Conservation (phyloP, 2,888 invertebrate species). For the Drosophila robusta region DNA sequence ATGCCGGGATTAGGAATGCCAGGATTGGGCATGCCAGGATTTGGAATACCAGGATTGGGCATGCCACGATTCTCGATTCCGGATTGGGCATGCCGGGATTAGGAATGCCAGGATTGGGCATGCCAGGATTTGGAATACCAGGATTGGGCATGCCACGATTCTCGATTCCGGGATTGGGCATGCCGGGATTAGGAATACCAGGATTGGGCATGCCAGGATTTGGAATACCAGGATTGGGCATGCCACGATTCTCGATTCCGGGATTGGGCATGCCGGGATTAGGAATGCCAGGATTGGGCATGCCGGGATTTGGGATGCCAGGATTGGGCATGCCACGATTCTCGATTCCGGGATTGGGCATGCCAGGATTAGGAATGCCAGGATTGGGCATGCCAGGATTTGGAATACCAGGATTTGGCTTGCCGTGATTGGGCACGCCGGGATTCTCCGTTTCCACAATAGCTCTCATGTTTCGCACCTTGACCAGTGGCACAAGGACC, state of each 20-base stretch:
- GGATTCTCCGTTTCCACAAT: conserved; percentile 18
- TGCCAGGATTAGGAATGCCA: conserved; percentile 22
- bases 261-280: not conserved
- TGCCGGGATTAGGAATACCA: conserved; percentile 23
- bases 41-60: conserved; percentile 21
- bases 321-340: conserved; percentile 37
- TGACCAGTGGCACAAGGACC: conserved; percentile 47
- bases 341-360: not conserved
- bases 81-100: conserved; percentile 32
- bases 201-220: conserved; percentile 33
- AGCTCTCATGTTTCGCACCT: conserved; percentile 45
- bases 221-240: conserved; percentile 37
- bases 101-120: conserved; percentile 35
- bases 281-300: conserved; percentile 27
- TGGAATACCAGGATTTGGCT: conserved; percentile 39
- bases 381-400: conserved; percentile 35
- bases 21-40: conserved; percentile 27
- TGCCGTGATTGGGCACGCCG: conserved; percentile 27
- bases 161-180: too few relatives aligned
- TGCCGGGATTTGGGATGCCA: conserved; percentile 32
- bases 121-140: conserved; percentile 26
- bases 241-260: conserved; percentile 13
- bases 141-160: conserved; percentile 17
- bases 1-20: conserved; percentile 21
- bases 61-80: conserved; percentile 11